Conservation (phyloP, 2,113 vertebrate genomes). For the Clinocottus analis region DNA sequence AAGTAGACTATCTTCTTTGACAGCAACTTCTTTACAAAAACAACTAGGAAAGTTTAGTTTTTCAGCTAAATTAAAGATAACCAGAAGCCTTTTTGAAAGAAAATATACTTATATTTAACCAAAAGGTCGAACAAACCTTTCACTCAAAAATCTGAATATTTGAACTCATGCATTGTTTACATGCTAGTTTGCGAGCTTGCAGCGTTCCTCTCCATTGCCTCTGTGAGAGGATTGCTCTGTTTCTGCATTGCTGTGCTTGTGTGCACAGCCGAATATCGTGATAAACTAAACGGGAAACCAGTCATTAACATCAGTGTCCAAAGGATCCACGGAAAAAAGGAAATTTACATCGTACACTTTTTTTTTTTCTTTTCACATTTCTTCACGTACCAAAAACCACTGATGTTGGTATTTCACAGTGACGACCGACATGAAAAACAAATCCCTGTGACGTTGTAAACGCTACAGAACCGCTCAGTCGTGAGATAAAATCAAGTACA, state of each 20-base stretch:
- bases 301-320: background rate
- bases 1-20: background rate
- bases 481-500: conserved; percentile 32
- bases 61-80: background rate
- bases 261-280: background rate
- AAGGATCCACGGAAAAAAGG: background rate
- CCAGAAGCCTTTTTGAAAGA: background rate
- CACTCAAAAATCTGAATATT: background rate
- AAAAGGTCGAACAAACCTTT: background rate
- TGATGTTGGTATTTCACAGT: background rate
- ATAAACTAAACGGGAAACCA: background rate
- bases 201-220: background rate
- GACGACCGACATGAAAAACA: background rate
- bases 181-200: background rate
- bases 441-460: background rate
- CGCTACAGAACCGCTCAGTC: background rate
- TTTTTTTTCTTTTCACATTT: background rate
- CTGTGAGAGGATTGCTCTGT: background rate
- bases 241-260: background rate
- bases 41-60: background rate
- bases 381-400: background rate
- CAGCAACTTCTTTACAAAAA: background rate
- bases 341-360: background rate
- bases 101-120: background rate
- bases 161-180: background rate